Evolutionary conservation across 1,140 invertebrate genomes (phyloP), one percentile per base, ranked within the genome.

Genomic region (Drosophila kanapiae): DNA sequence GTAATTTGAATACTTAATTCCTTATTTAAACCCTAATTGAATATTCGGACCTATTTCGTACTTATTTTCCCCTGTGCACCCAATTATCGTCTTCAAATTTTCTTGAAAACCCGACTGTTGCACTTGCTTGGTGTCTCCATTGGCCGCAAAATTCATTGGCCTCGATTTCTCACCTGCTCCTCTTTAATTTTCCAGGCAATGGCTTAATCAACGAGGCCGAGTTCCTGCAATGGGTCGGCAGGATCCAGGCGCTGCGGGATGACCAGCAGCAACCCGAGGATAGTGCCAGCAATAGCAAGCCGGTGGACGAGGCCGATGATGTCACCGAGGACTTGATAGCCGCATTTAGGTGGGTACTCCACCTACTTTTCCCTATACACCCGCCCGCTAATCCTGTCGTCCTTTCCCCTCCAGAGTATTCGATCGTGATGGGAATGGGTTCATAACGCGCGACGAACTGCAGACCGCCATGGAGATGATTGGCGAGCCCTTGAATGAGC

Each of bases 401-500:
- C n/a, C 51, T 37, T 6, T 40, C 6, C 38, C 11, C 8, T 3
- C 6, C 90, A 95, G 95, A 87, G 96, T 97, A 56, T 96, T 97
- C 91, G 96, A 97, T 93, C 94, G 95, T 54, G 96, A 97, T 85
- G 94, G 95, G 75, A 96, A 96, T 92, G 96, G 96, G 4, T 97
- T 95, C 87, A 96, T 97, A 82, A 96, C 96, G 42, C 94, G 95
- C 90, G 96, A 96, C 87, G 96, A 97, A 93, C 92, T 97, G 38
- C 94, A 95, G 84, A 93, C 94, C 59, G 96, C 96, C 11, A 95
- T 97, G 94, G 96, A 96, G 93, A 95, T 96, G 94, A 96, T 97
- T 80, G 96, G 96, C 38, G 96, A 97, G 93, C 94, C 94, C 5
- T 94, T 96, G 45, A 96, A 96, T 2, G 96, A 96, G 78, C 93